These are phyloP conservation scores for Drosophila suboccidentalis DNA, from an alignment of 2,888 invertebrate species.

Conservation along the genomic window DNA sequence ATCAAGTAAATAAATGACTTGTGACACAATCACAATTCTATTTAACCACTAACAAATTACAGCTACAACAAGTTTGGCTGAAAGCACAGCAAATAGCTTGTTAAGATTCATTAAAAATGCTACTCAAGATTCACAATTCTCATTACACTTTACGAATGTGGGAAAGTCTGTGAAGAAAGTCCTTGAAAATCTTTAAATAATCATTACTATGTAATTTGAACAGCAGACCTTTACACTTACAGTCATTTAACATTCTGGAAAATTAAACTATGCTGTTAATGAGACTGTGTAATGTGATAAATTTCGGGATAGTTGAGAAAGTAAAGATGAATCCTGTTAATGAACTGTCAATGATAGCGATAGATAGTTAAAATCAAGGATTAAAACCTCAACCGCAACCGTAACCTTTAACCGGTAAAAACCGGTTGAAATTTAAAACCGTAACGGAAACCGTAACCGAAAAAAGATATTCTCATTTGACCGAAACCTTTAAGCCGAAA, in stretches of 20 bases:
- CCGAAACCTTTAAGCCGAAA: too few relatives aligned
- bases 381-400: too few relatives aligned
- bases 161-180: too few relatives aligned
- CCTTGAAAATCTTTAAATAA: background rate
- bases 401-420: too few relatives aligned
- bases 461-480: too few relatives aligned
- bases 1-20: constrained; percentile 41
- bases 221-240: background rate
- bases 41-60: constrained; percentile 1
- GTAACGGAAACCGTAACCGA: too few relatives aligned
- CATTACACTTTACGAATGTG: background rate
- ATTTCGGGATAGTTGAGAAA: too few relatives aligned
- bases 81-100: background rate
- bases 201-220: too few relatives aligned
- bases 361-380: too few relatives aligned
- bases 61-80: background rate
- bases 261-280: background rate
- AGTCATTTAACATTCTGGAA: background rate
- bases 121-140: background rate
- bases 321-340: background rate
- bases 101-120: background rate
- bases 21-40: constrained; percentile 42
- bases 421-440: too few relatives aligned
- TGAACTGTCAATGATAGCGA: background rate
- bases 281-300: background rate